Conservation (phyloP, 2,888 invertebrate genomes). For the Microplitis manilae region DNA sequence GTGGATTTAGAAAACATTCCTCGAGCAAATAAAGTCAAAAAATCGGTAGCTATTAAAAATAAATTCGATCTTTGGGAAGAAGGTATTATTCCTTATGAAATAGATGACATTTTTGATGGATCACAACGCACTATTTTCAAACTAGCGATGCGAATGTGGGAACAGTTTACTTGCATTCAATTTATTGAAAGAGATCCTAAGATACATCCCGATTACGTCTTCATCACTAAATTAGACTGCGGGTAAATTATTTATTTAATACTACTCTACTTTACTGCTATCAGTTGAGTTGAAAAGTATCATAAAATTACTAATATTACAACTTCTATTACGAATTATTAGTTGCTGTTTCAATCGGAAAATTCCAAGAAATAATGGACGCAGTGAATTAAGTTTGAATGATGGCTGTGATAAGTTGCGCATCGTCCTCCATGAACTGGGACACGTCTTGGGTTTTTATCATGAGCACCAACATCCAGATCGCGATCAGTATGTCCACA, state of each 20-base stretch:
- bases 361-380: background rate
- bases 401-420: background rate
- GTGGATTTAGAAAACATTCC: no score
- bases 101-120: background rate
- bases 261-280: background rate
- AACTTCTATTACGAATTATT: background rate
- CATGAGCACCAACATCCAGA: background rate
- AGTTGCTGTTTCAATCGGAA: background rate
- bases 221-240: background rate
- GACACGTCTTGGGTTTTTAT: background rate
- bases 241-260: background rate
- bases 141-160: background rate
- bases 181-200: background rate
- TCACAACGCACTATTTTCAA: background rate
- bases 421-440: background rate
- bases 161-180: background rate
- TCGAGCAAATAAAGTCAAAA: background rate
- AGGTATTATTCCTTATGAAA: background rate
- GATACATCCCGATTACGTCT: background rate
- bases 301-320: background rate
- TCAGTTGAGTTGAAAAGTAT: no score
- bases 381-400: background rate
- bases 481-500: background rate
- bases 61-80: background rate
- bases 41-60: background rate